These are phyloP conservation scores for Thripadectes ignobilis DNA, from an alignment of 2,797 vertebrate species.

Conservation along the genomic window DNA sequence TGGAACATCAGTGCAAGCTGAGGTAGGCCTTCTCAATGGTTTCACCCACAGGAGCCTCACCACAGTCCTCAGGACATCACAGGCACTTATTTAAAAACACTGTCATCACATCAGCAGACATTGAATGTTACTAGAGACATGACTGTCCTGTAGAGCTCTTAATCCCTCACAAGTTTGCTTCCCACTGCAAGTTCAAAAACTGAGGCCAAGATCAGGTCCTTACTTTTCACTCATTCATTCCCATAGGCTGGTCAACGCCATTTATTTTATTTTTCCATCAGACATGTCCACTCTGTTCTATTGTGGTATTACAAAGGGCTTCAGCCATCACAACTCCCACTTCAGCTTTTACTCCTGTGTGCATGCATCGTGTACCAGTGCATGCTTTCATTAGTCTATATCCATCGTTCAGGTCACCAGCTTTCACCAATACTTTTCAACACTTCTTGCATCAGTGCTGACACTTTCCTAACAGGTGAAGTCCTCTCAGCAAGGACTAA, in stretches of 20 bases:
- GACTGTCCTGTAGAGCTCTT: background rate
- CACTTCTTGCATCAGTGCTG: background rate
- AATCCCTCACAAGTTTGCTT: background rate
- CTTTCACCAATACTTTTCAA: background rate
- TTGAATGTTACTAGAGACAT: accelerated
- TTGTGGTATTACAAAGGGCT: background rate
- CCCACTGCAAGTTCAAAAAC: background rate
- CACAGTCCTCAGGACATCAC: background rate
- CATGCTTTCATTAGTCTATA: background rate
- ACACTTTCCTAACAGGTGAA: background rate
- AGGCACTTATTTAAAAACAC: background rate
- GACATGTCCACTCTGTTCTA: background rate
- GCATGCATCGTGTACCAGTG: background rate
- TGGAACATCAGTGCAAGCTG: background rate
- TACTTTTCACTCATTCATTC: background rate
- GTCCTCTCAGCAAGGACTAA: background rate
- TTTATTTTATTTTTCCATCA: background rate
- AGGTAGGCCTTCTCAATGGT: background rate
- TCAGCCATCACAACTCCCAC: background rate
- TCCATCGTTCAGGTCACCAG: background rate
- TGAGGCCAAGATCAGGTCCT: background rate
- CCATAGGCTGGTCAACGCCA: background rate
- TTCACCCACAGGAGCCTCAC: background rate
- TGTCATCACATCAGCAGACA: background rate
- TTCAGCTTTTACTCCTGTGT: background rate